Percentiles rank a stretch among this genome's conserved stretches.
Evolutionary conservation across 1,140 invertebrate species (phyloP).

Genomic region (Drosophila simulans): DNA sequence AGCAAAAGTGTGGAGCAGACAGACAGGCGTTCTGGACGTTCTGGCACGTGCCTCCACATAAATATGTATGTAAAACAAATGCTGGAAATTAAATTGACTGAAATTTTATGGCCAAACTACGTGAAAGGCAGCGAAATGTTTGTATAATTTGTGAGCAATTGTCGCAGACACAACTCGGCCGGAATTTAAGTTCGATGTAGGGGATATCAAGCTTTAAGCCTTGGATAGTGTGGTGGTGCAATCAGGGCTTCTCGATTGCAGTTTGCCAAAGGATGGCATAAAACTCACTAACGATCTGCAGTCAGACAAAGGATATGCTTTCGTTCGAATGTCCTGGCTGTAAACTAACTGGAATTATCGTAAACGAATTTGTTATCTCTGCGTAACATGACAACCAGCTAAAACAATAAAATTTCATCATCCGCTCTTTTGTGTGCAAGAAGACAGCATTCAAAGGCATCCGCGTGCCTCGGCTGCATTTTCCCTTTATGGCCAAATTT

Average conservation of each 20-base stretch:
- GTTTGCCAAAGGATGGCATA: constrained; percentile 15
- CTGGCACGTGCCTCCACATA: constrained; percentile 50
- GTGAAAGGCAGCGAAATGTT: constrained; percentile 57
- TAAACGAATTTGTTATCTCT: constrained; percentile 55
- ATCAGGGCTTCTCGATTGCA: constrained; percentile 1
- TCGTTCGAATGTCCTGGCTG: constrained; percentile 18
- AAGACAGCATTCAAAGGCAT: not conserved
- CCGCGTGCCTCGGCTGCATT: constrained; percentile 22
- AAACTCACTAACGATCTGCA: constrained; percentile 41
- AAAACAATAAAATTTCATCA: constrained; percentile 60
- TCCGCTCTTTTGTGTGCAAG: constrained; percentile 19
- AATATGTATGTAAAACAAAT: constrained; percentile 54
- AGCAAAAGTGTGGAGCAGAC: constrained; percentile 28
- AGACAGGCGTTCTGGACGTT: constrained; percentile 26
- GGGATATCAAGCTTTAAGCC: not conserved
- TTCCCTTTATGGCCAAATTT: constrained; percentile 32
- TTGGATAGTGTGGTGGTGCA: not conserved
- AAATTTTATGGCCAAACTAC: constrained; percentile 56
- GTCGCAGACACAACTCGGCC: constrained; percentile 11
- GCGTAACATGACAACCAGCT: constrained; percentile 49
- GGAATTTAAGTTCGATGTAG: not conserved
- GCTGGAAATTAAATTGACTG: constrained; percentile 60
- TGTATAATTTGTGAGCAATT: constrained; percentile 54
- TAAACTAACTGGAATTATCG: constrained; percentile 57
- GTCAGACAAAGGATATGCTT: constrained; percentile 29